phyloP scores from a whole-genome alignment of 2,888 invertebrate species.

The Eudasyphora cyanicolor region DNA sequence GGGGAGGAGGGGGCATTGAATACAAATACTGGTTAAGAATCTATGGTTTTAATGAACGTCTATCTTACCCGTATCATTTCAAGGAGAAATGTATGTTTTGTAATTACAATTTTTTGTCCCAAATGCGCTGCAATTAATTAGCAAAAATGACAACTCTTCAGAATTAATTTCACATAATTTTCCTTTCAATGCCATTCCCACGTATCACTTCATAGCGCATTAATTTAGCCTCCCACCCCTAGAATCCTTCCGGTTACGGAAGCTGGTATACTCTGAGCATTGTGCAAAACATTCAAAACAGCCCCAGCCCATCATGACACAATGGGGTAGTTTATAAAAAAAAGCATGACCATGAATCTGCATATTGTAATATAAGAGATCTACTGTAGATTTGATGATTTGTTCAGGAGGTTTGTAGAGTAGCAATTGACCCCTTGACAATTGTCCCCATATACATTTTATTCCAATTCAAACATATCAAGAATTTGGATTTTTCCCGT shows the following conservation, averaged over 20 bases:
- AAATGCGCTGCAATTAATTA: constrained; percentile 58
- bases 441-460: too few relatives aligned
- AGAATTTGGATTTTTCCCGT: too few relatives aligned
- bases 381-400: too few relatives aligned
- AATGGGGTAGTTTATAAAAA: too few relatives aligned
- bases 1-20: background rate
- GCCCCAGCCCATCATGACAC: too few relatives aligned
- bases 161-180: constrained; percentile 63
- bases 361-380: too few relatives aligned
- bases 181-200: constrained; percentile 31
- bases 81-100: constrained; percentile 14
- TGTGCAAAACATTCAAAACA: constrained; percentile 43
- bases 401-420: too few relatives aligned
- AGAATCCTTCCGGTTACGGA: constrained; percentile 15
- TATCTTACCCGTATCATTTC: constrained; percentile 23
- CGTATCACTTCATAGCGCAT: background rate
- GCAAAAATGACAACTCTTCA: constrained; percentile 64
- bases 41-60: constrained; percentile 1
- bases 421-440: too few relatives aligned
- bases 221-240: constrained; percentile 12
- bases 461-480: too few relatives aligned
- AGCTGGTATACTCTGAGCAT: constrained; percentile 25
- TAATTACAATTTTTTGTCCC: constrained; percentile 26
- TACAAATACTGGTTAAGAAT: background rate
- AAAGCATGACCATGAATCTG: too few relatives aligned